phyloP scores from a whole-genome alignment of 2,888 invertebrate genomes.

The Acleris laterana region DNA sequence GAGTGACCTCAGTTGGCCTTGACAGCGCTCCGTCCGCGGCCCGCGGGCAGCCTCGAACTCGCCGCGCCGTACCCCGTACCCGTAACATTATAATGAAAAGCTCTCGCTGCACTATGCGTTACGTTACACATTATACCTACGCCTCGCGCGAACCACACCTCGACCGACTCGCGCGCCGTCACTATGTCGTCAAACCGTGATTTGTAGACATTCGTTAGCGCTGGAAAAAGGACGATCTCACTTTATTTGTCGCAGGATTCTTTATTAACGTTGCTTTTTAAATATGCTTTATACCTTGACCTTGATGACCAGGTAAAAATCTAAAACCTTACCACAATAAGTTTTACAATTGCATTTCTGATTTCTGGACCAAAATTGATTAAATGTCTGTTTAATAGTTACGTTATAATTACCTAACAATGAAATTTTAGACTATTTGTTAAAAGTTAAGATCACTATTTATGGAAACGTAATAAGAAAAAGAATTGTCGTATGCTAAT shows the following conservation, averaged over 20 bases:
- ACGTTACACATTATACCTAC: conserved; percentile 63
- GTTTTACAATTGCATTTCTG: too few species aligned
- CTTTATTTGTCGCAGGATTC: conserved; percentile 20
- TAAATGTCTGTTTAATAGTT: too few species aligned
- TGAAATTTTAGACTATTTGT: too few species aligned
- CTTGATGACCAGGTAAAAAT: too few species aligned
- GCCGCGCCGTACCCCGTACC: conserved; percentile 64
- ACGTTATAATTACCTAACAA: too few species aligned
- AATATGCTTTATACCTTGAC: too few species aligned
- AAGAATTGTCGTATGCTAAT: too few species aligned
- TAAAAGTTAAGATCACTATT: too few species aligned
- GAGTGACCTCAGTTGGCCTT: conserved; percentile 84
- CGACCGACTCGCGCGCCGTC: conserved; percentile 24
- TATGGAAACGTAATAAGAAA: too few species aligned
- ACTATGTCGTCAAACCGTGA: conserved; percentile 65
- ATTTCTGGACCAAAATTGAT: too few species aligned
- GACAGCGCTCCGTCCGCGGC: conserved; percentile 76
- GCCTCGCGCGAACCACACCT: conserved; percentile 41
- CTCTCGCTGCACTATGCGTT: conserved; percentile 73
- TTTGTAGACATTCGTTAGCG: conserved; percentile 64
- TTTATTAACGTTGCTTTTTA: too few species aligned
- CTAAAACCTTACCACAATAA: too few species aligned
- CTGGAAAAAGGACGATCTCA: conserved; percentile 20
- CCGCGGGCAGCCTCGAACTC: conserved; percentile 68
- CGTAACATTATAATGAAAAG: conserved; percentile 65